Percentiles rank a stretch among this genome's conserved stretches.
Conservation (phyloP, 2,797 vertebrate genomes). For the Melopsittacus undulatus region DNA sequence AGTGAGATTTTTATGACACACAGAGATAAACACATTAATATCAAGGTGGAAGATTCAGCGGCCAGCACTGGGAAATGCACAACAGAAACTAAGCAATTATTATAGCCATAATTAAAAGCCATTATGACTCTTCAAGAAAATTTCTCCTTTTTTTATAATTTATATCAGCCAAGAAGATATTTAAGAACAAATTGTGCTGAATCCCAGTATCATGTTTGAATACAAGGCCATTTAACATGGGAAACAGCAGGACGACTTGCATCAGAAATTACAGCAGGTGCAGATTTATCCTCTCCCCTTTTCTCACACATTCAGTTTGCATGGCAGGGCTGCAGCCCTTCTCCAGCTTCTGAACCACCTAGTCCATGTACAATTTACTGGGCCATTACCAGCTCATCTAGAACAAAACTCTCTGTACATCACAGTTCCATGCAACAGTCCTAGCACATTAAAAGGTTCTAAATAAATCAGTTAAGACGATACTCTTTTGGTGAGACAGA, state of each 20-base stretch:
- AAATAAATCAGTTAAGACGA: neutral
- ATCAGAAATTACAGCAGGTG: neutral
- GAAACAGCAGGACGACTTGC: neutral
- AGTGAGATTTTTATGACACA: neutral
- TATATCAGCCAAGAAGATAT: neutral
- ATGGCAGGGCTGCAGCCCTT: neutral
- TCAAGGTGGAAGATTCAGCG: neutral
- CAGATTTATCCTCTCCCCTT: neutral
- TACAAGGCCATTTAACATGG: neutral
- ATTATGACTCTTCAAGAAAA: neutral
- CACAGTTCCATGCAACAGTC: neutral
- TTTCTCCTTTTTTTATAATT: neutral
- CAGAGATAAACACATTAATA: neutral
- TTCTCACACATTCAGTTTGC: neutral
- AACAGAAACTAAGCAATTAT: neutral
- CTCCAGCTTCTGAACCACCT: neutral
- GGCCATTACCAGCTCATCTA: neutral
- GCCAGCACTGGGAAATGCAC: neutral
- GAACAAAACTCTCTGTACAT: neutral
- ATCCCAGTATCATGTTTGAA: neutral
- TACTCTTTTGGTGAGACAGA: neutral
- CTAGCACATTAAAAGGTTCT: accelerated
- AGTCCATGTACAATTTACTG: neutral
- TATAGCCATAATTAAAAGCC: neutral
- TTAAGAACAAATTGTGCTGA: neutral